Conservation (phyloP, 2,113 vertebrate species). For the Trematomus loennbergii region DNA sequence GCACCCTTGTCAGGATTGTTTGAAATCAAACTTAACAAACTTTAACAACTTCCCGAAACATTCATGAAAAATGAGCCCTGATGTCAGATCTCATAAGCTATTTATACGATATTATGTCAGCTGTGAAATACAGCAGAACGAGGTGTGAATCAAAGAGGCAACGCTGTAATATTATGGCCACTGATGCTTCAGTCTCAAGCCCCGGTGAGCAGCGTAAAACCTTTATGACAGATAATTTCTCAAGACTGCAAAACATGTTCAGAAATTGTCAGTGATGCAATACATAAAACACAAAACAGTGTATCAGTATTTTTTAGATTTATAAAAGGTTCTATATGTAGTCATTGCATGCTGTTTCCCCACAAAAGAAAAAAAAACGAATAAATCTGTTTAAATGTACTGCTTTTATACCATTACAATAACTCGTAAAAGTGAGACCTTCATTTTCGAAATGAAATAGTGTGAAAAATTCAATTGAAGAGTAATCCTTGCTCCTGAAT, state of each 20-base stretch:
- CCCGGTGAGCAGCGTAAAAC: constrained; percentile 17
- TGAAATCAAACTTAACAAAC: constrained; percentile 21
- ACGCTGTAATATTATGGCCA: constrained; percentile 19
- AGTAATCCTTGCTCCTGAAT: not conserved
- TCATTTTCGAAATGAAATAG: not conserved
- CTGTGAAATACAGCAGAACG: constrained; percentile 21
- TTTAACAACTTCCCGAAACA: not conserved
- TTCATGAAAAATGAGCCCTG: constrained; percentile 8
- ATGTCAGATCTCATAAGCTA: constrained; percentile 12
- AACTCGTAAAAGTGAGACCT: not conserved
- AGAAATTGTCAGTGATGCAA: not conserved
- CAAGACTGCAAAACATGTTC: not conserved
- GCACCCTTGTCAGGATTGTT: not conserved
- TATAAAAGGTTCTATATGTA: not conserved
- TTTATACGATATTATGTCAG: constrained; percentile 25
- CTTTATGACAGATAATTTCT: constrained; percentile 3
- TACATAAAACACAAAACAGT: not conserved
- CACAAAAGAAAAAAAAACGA: not conserved
- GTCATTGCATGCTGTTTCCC: not conserved
- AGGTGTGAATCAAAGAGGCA: constrained; percentile 23
- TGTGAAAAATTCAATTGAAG: not conserved
- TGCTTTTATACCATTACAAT: not conserved
- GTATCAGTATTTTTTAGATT: not conserved
- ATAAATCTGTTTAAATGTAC: not conserved
- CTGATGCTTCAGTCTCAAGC: constrained; percentile 11